Percentiles rank a stretch among this genome's conserved stretches.
Conservation (phyloP, 2,888 invertebrate genomes). For the Metallyticus violacea region DNA sequence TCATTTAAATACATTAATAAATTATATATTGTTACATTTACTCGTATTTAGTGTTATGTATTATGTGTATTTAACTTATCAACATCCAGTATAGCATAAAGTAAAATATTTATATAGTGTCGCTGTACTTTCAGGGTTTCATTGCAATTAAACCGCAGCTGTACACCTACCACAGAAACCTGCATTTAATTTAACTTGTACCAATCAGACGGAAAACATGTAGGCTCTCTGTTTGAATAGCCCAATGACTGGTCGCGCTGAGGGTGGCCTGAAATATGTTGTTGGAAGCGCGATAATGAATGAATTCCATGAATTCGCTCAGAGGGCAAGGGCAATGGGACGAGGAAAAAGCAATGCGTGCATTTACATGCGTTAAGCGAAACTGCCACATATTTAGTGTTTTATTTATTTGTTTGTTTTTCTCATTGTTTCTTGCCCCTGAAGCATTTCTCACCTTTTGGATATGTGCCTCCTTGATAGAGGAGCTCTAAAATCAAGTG, state of each 20-base stretch:
- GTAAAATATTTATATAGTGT: not conserved
- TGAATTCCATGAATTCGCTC: conserved; percentile 4
- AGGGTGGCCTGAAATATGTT: not conserved
- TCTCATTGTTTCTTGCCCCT: no score
- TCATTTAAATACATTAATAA: no score
- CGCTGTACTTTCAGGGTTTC: not conserved
- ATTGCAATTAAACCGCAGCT: not conserved
- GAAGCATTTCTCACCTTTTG: no score
- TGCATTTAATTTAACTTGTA: not conserved
- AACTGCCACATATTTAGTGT: not conserved
- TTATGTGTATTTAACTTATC: no score
- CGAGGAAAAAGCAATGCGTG: not conserved
- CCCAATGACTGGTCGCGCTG: not conserved
- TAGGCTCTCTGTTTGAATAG: not conserved
- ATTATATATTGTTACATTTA: no score
- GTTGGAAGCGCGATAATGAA: not conserved
- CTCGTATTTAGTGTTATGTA: no score
- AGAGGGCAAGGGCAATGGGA: not conserved
- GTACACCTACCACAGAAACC: not conserved
- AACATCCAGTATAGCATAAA: no score
- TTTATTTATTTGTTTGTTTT: not conserved
- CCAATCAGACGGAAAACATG: not conserved
- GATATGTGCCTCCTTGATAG: no score
- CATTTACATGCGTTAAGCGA: not conserved
- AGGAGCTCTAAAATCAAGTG: no score